Percentiles rank a stretch among this genome's conserved stretches.
Evolutionary conservation across 2,888 invertebrate genomes (phyloP).

Genomic region (Periphyllus acericola): DNA sequence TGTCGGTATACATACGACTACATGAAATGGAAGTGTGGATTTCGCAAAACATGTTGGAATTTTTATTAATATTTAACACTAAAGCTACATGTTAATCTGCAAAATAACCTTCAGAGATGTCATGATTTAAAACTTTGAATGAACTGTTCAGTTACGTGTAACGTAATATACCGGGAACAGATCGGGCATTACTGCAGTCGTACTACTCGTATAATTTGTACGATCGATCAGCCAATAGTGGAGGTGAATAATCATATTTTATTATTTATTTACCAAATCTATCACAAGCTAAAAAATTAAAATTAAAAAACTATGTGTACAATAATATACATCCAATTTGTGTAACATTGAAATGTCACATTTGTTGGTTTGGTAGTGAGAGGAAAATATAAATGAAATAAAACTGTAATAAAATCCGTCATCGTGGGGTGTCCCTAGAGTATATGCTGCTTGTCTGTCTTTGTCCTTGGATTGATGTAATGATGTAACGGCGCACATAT

Average conservation of each 20-base stretch:
- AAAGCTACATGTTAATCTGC: not conserved
- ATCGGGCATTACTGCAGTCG: not conserved
- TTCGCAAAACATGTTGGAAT: too few species aligned
- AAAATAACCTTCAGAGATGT: not conserved
- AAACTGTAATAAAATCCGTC: slow-evolving; percentile 16
- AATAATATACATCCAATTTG: slow-evolving; percentile 10
- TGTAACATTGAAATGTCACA: not conserved
- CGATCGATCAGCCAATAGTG: not conserved
- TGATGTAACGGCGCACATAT: not conserved
- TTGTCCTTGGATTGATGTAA: slow-evolving; percentile 11
- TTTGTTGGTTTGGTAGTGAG: not conserved
- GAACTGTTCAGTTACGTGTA: not conserved
- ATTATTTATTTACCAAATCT: slow-evolving; percentile 6
- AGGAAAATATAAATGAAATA: not conserved
- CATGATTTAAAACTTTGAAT: not conserved
- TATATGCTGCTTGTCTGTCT: not conserved
- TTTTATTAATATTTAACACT: too few species aligned
- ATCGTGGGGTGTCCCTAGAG: not conserved
- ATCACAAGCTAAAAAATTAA: not conserved
- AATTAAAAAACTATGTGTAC: not conserved
- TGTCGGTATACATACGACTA: too few species aligned
- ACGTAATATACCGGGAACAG: too few species aligned
- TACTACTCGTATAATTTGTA: not conserved
- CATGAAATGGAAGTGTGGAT: too few species aligned
- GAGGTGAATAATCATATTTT: not conserved